Percentiles rank a stretch among this genome's conserved stretches.
Conservation (phyloP, 2,113 vertebrate species). For the Archocentrus centrarchus region DNA sequence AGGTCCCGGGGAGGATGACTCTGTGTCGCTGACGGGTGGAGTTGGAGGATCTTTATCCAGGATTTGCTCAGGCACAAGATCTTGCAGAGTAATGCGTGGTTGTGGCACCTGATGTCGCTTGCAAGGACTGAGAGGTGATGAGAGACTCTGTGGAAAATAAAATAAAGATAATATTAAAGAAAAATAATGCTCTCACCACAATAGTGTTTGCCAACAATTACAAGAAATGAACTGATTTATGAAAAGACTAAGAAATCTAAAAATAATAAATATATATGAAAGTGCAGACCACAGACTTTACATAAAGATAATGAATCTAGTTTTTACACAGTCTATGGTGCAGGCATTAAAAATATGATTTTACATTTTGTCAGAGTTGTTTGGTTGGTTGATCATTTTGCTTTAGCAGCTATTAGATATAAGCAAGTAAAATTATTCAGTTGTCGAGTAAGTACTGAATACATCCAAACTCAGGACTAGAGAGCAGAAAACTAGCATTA, state of each 20-base stretch:
- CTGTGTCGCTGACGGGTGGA: conserved; percentile 57
- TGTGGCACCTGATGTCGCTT: conserved; percentile 65
- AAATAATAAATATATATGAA: not conserved
- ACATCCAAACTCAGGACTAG: too few species aligned
- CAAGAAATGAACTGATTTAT: not conserved
- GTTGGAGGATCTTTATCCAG: conserved; percentile 68
- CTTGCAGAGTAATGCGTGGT: conserved; percentile 64
- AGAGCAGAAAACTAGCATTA: too few species aligned
- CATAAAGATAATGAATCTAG: not conserved
- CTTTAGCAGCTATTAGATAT: too few species aligned
- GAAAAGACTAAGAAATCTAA: not conserved
- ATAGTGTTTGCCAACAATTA: not conserved
- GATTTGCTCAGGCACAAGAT: conserved; percentile 69
- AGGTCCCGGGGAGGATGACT: conserved; percentile 41
- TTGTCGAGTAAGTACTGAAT: too few species aligned
- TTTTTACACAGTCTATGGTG: not conserved
- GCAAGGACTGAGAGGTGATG: conserved; percentile 63
- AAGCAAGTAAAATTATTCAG: conserved; percentile 50
- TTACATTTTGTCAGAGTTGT: too few species aligned
- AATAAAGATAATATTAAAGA: not conserved
- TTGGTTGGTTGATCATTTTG: too few species aligned
- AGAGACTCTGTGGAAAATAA: conserved; percentile 54
- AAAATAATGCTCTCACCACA: not conserved
- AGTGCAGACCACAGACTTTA: not conserved
- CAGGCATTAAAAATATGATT: not conserved